Evolutionary conservation across 2,113 vertebrate species (phyloP).

Genomic region (Diglossa brunneiventris): DNA sequence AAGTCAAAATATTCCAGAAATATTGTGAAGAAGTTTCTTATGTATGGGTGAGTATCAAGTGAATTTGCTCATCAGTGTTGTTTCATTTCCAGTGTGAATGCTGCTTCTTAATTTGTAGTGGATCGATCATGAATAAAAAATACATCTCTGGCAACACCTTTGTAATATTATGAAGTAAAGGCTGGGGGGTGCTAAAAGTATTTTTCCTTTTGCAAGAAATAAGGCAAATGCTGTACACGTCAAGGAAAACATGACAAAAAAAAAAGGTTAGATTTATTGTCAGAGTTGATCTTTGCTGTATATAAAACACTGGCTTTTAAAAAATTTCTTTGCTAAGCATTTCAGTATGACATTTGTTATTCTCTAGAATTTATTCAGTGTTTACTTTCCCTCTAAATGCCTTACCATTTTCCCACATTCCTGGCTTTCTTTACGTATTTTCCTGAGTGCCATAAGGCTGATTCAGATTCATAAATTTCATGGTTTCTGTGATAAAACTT

Average conservation of each 20-base stretch:
- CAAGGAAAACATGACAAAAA: neutral
- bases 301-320: neutral
- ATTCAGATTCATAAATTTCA: neutral
- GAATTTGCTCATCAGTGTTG: neutral
- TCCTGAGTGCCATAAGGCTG: neutral
- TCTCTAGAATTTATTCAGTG: neutral
- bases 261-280: neutral
- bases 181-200: neutral
- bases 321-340: neutral
- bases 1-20: conserved; percentile 94
- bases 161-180: neutral
- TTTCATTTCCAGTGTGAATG: neutral
- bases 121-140: neutral
- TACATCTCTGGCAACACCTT: neutral
- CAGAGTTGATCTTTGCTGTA: neutral
- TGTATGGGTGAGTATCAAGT: conserved; percentile 87
- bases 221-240: neutral
- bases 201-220: neutral
- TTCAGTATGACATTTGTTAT: neutral
- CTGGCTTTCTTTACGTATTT: neutral
- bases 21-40: conserved; percentile 93
- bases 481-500: neutral
- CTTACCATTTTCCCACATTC: neutral
- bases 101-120: neutral
- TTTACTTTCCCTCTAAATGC: neutral